Percentiles rank a stretch among this genome's conserved stretches.
phyloP scores from a whole-genome alignment of 2,113 vertebrate species.

The Mobula hypostoma region DNA sequence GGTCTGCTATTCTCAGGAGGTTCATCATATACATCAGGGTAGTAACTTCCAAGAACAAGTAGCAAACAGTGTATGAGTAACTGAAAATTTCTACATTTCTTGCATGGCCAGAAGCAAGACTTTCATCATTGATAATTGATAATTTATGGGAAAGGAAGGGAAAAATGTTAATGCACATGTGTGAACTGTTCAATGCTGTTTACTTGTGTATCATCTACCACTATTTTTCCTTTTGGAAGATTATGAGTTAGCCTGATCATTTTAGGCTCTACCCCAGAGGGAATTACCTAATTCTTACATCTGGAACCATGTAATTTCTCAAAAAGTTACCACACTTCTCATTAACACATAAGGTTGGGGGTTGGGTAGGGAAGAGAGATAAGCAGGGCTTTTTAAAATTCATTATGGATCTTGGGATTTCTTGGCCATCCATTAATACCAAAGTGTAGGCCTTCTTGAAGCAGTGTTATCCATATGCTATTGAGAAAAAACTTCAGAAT shows the following conservation, averaged over 20 bases:
- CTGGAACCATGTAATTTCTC: conserved; percentile 2
- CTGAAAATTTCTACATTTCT: conserved; percentile 25
- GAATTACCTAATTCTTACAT: conserved; percentile 29
- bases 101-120: conserved; percentile 21
- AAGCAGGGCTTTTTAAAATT: not conserved
- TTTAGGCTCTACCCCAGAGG: conserved; percentile 12
- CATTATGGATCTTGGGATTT: not conserved
- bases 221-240: not conserved
- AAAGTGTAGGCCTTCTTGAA: no score
- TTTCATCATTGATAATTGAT: conserved; percentile 36
- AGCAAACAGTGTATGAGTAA: conserved; percentile 31
- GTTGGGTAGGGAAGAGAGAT: no score
- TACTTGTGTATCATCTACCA: conserved; percentile 12
- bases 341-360: not conserved
- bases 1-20: not conserved
- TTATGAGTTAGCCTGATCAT: not conserved
- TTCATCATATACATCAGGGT: not conserved
- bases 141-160: conserved; percentile 30
- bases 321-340: conserved; percentile 31
- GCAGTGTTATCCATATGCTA: no score
- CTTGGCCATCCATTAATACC: no score
- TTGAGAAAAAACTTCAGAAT: no score
- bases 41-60: not conserved
- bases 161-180: conserved; percentile 34
- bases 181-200: conserved; percentile 23